phyloP scores from a whole-genome alignment of 2,113 vertebrate genomes.

The Phodopus roborovskii region DNA sequence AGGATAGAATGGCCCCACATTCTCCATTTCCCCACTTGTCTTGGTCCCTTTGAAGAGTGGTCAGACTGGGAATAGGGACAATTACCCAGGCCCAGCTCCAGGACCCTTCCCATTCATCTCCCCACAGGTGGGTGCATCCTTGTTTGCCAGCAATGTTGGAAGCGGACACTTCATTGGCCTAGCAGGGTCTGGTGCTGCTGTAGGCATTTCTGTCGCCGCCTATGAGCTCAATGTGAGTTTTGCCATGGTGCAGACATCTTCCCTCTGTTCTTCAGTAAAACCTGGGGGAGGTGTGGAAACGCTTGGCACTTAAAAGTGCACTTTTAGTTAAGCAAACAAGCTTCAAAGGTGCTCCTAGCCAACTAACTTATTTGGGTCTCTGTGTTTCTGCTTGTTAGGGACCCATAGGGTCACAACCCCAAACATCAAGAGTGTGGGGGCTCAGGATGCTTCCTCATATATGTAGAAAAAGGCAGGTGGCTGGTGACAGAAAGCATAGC shows the following conservation, averaged over 20 bases:
- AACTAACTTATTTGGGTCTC: neutral
- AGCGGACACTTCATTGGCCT: slow-evolving; percentile 98
- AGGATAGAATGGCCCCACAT: neutral
- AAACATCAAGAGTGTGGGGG: neutral
- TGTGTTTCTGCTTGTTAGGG: neutral
- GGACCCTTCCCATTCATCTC: neutral
- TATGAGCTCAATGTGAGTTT: slow-evolving; percentile 96
- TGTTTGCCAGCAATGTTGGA: slow-evolving; percentile 98
- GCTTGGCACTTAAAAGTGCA: neutral
- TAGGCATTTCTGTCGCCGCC: slow-evolving; percentile 91
- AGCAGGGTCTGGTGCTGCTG: slow-evolving; percentile 95
- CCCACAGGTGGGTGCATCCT: slow-evolving; percentile 93
- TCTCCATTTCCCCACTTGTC: neutral
- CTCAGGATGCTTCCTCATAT: fast-evolving
- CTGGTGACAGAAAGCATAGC: neutral
- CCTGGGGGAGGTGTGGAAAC: neutral
- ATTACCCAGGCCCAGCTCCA: neutral
- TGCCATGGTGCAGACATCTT: fast-evolving
- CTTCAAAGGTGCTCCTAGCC: neutral
- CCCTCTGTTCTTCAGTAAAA: neutral
- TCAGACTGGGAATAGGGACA: neutral
- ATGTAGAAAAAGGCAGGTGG: neutral
- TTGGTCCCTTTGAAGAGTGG: neutral
- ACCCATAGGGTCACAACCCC: fast-evolving
- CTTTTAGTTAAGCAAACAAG: neutral